These are phyloP conservation scores for Mylabris phalerata DNA, from an alignment of 1,140 invertebrate genomes.

Conservation along the genomic window DNA sequence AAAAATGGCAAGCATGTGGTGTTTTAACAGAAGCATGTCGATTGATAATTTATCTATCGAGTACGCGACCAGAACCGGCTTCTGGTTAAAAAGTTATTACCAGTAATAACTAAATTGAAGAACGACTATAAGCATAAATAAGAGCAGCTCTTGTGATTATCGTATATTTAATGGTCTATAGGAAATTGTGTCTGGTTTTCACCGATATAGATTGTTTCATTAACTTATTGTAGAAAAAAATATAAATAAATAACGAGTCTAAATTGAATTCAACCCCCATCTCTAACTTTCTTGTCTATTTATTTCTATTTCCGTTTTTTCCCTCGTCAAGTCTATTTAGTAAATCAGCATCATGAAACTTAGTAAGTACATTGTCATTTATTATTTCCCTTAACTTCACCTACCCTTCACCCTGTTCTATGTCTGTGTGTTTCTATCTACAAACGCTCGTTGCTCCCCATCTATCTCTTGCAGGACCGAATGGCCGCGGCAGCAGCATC, in stretches of 20 bases:
- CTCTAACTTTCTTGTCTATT: no score
- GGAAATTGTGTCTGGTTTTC: conserved; percentile 8
- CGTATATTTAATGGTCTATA: conserved; percentile 4
- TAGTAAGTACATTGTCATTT: conserved; percentile 30
- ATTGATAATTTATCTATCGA: conserved; percentile 2
- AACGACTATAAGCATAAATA: conserved; percentile 7
- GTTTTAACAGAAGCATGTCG: no score
- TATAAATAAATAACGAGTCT: neutral
- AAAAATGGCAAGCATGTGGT: no score
- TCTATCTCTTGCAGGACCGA: conserved; percentile 34
- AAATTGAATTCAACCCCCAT: no score
- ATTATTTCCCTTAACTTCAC: conserved; percentile 25
- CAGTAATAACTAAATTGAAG: conserved; percentile 12
- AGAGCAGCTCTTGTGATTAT: conserved; percentile 5
- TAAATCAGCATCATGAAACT: conserved; percentile 22
- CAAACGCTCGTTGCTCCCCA: conserved; percentile 9
- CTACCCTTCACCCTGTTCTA: conserved; percentile 4
- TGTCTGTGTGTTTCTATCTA: no score
- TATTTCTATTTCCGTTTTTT: no score
- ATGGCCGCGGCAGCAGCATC: conserved; percentile 35
- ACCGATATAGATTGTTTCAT: conserved; percentile 3
- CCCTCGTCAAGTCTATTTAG: conserved; percentile 33
- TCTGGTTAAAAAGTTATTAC: conserved; percentile 9
- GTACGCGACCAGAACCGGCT: neutral
- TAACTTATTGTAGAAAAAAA: conserved; percentile 10